Evolutionary conservation across 2,888 invertebrate species (phyloP).

Genomic region (Nephrotoma guestfalica): DNA sequence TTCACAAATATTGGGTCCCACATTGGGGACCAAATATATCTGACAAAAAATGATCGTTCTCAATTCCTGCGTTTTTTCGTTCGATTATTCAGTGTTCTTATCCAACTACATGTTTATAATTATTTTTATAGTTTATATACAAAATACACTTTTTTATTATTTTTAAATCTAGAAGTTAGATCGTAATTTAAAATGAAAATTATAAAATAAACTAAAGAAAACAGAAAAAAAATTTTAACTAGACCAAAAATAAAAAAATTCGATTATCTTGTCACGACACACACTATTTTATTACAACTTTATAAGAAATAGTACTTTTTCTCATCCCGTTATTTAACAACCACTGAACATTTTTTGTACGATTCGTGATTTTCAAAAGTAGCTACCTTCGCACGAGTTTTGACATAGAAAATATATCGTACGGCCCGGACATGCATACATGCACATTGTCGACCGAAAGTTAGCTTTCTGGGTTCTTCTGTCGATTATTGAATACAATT

Average conservation of each 20-base stretch:
- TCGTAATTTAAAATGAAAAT: constrained; percentile 2
- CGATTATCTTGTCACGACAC: constrained; percentile 2
- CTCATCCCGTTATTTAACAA: not conserved
- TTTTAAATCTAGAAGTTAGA: not conserved
- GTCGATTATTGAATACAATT: too few species aligned
- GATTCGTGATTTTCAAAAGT: not conserved
- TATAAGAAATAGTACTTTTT: not conserved
- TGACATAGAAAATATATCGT: too few species aligned
- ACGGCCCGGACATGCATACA: too few species aligned
- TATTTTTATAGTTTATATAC: not conserved
- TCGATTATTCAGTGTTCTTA: not conserved
- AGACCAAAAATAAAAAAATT: not conserved
- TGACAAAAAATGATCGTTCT: not conserved
- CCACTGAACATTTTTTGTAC: not conserved
- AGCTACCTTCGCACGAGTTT: not conserved
- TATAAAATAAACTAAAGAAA: not conserved
- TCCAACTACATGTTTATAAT: not conserved
- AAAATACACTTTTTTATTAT: not conserved
- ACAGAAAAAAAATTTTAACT: not conserved
- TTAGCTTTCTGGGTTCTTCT: too few species aligned
- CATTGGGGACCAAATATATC: not conserved
- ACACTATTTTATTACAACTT: not conserved
- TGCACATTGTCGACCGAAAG: too few species aligned
- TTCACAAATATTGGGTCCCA: not conserved
- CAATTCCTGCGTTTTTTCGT: not conserved